Base-by-base conservation (phyloP, 2,797 vertebrate species). In the Merluccius polli region DNA sequence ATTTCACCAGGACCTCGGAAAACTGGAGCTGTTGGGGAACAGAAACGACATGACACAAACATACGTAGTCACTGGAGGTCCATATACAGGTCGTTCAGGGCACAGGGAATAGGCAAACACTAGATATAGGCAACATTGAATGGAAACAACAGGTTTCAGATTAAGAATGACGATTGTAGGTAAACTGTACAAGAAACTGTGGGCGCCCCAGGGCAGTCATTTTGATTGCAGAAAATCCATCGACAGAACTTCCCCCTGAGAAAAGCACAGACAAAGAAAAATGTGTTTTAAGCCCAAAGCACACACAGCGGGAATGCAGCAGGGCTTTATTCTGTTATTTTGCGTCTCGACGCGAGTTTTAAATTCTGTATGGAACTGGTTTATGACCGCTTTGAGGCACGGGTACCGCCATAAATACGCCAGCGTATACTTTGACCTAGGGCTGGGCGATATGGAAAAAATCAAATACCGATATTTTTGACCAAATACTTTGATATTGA, bases 151-250 rank as follows among this genome's bases (percentile, higher is more conserved):
- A 11, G 27, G 59, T 0, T 59, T 24, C 24, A 41, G 52, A 59
- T 35, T 59, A 59, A 24, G 52, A 18, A 48, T 48, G 18, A 15
- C 1, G 8, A 59, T 24, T 24, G 52, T 59, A 65, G 59, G 12
- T 65, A 65, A 65, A 65, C 59, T 93, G 92, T 91, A 99, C 98
- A 84, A 99, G 90, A 89, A 99, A 98, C 88, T 98, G 97, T 1
- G 97, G 98, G 44, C 97, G 95, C 74, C 96, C 96, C 74, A 99
- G 82, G 0, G 96, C 96, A 0, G 97, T 98, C 89, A 99, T 89
- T 87, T 99, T 99, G 83, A 99, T 95, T 79, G 97, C 98, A 0
- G 94, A 94, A 89, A 99, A 99, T 18, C 96, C 95, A 0, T 97
- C 95, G 1, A 93, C 82, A 0, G 96, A 95, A 78, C 94, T 94